These are phyloP conservation scores for Ametastegia equiseti DNA, from an alignment of 2,888 invertebrate genomes.

Conservation along the genomic window DNA sequence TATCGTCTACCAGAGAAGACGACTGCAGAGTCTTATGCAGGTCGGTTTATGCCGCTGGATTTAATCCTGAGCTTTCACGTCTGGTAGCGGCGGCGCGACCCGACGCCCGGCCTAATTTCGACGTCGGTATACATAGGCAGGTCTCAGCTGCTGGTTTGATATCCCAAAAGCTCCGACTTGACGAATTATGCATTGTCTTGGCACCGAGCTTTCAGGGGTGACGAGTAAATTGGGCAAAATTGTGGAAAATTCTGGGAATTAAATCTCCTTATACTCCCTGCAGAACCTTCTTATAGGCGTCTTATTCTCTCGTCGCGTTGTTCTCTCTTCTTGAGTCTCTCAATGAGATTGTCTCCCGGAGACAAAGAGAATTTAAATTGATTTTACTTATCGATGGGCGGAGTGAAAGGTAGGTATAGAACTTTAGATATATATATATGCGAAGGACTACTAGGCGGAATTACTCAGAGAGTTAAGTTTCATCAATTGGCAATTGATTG, in stretches of 20 bases:
- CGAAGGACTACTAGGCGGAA: no score
- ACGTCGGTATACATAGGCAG: no score
- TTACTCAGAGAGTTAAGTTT: not conserved
- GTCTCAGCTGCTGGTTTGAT: no score
- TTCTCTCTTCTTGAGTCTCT: not conserved
- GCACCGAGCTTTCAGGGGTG: no score
- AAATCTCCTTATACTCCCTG: not conserved
- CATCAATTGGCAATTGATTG: slow-evolving; percentile 27
- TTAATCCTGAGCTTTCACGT: not conserved
- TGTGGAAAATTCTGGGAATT: not conserved
- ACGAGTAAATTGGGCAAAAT: no score
- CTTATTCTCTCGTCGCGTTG: not conserved
- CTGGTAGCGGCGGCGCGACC: no score
- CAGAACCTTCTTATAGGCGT: not conserved
- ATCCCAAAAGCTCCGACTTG: no score
- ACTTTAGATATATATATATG: no score
- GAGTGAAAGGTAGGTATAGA: not conserved
- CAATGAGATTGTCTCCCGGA: not conserved
- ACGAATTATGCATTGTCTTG: not conserved
- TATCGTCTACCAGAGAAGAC: slow-evolving; percentile 55
- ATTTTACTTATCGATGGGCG: not conserved
- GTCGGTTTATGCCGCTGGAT: not conserved
- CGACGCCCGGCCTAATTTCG: no score
- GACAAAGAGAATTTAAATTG: not conserved
- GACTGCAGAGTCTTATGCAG: not conserved